Evolutionary conservation across 2,113 vertebrate genomes (phyloP), one percentile per base, ranked within the genome.

Genomic region (Malurus alboscapulatus): DNA sequence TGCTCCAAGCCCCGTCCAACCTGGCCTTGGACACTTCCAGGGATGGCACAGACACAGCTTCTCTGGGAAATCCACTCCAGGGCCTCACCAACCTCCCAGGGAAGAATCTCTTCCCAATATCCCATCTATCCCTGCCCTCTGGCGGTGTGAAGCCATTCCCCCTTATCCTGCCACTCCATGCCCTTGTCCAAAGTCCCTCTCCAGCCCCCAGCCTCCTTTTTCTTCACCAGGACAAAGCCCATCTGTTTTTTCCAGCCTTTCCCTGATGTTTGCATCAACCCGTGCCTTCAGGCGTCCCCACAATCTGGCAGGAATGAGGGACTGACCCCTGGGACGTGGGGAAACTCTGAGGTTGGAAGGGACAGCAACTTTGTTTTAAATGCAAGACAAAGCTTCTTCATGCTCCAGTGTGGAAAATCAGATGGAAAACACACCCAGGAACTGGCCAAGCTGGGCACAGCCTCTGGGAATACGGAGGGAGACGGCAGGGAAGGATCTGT

Each of bases 361-460:
- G 27, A 55, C 17, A 20, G 36, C 0, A 7, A 54, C 55, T 78
- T 54, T 30, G 58, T 25, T 66, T 26, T 7, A 48, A 57, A 47
- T 0, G 4, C 51, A 40, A 20, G 12, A 13, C 32, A 12, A 71
- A 77, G 19, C 27, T 63, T 11, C 65, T 14, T 40, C 16, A 40
- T 5, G 10, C 29, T 34, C 61, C 1, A 3, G 1, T 2, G 7
- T 4, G 79, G 84, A 34, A 45, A 55, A 68, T 18, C 0, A 0
- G 7, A 40, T 12, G 73, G 40, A 68, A 68, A 76, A 80, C 1
- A 1, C 74, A 57, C 3, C 27, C 61, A 77, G 29, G 69, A 58
- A 18, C 62, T 3, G n/a, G 10, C 26, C 15, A 66, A 36, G 50
- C 4, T 8, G 3, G 54, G 34, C 20, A 21, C 14, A 47, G 40